Base-by-base conservation (phyloP, 1,140 invertebrate species). In the Octopus bimaculoides region DNA sequence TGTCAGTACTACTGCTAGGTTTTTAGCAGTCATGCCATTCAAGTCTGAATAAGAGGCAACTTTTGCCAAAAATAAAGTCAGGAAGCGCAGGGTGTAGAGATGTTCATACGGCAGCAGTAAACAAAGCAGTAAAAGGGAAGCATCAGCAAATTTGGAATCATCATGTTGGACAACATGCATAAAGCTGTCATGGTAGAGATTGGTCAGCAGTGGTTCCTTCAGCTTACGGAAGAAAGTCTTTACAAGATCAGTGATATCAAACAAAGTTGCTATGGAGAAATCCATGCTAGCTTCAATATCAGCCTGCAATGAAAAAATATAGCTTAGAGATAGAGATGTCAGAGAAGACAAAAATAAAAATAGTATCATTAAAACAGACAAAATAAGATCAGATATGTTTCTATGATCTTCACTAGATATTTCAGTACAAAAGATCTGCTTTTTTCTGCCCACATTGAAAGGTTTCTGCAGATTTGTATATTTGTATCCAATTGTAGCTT, bases 161-260 rank as follows among this genome's bases (percentile, higher is more conserved):
- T 83, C 88, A 75, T 89, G 81, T 75, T 89, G 81, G 56, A 87
- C 82, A 83, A 89, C 95, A 85, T 93, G 92, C 26, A 96, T 88
- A 81, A 96, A 93, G 54, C 94, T 88, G 86, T 96, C 94, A 87
- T 96, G 95, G 82, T 92, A 93, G 4, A 85, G 79, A 90, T 92
- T 84, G 0, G 94, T 93, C 79, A 97, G 94, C 17, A 96, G 90
- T 4, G 95, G 95, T 82, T 96, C 95, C 7, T 95, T 95, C 54
- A 96, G 88, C 84, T 94, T 93, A 76, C 95, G 91, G 69, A 96
- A 93, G 86, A 96, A 96, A 73, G 94, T 93, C 87, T 96, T 97
- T 12, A 97, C 89, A 73, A 95, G 92, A 89, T 93, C 94, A 8
- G 95, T 94, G 10, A 96, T 93, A 91, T 97, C 95, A 83, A 95